phyloP scores from a whole-genome alignment of 2,797 vertebrate species.

The Artibeus lituratus region DNA sequence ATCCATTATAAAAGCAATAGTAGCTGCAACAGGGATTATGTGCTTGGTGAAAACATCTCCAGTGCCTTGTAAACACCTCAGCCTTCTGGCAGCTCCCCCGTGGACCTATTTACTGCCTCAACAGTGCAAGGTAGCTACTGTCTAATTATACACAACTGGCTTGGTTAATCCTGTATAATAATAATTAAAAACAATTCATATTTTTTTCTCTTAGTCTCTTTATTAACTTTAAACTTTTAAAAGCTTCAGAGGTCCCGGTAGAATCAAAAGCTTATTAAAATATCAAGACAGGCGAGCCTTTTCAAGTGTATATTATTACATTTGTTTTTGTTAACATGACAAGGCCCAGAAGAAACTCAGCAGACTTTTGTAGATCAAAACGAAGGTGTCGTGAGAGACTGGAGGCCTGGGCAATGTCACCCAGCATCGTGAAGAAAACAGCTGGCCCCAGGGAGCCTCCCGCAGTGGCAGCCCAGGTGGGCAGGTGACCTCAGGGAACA shows the following conservation, averaged over 20 bases:
- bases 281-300: conserved; percentile 77
- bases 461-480: background rate
- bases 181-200: conserved; percentile 81
- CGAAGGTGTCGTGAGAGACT: conserved; percentile 55
- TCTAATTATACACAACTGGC: conserved; percentile 84
- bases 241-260: conserved; percentile 74
- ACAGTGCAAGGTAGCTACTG: conserved; percentile 80
- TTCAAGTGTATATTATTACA: conserved; percentile 77
- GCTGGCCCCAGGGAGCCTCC: background rate
- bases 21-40: conserved; percentile 75
- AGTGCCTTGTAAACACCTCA: conserved; percentile 84
- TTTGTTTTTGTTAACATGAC: conserved; percentile 78
- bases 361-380: conserved; percentile 53
- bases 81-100: conserved; percentile 79
- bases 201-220: conserved; percentile 76
- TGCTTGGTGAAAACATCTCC: conserved; percentile 79
- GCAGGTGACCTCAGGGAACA: background rate
- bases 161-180: conserved; percentile 82
- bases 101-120: conserved; percentile 82
- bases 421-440: conserved; percentile 37
- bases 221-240: conserved; percentile 83
- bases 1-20: conserved; percentile 82
- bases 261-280: conserved; percentile 81
- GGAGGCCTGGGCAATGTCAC: conserved; percentile 38
- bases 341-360: conserved; percentile 57